Conservation (phyloP, 2,888 invertebrate genomes). For the Cenopis cana region DNA sequence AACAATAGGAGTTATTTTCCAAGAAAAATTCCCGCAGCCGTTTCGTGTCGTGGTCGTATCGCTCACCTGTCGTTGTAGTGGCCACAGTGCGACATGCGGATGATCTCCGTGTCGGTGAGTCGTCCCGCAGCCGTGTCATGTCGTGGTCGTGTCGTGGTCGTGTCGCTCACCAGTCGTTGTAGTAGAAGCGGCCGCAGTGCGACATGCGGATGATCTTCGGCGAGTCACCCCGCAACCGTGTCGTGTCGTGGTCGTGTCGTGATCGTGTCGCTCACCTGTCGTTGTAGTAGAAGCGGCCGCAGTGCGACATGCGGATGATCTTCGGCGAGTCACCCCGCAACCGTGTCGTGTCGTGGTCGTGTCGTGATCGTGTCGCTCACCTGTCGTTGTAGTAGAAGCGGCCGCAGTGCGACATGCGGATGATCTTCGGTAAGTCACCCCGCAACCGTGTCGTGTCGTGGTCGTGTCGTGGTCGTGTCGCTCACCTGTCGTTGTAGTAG, state of each 20-base stretch:
- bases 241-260: background rate
- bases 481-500: conserved; percentile 93
- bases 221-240: background rate
- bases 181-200: conserved; percentile 98
- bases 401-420: conserved; percentile 99
- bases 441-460: background rate
- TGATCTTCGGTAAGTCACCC: conserved; percentile 87
- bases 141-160: background rate
- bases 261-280: conserved; percentile 82
- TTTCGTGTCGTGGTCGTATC: no score
- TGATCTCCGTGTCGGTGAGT: conserved; percentile 87
- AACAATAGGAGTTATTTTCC: no score
- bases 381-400: conserved; percentile 95
- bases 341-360: background rate
- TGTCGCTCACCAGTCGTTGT: conserved; percentile 88
- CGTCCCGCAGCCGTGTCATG: background rate
- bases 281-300: conserved; percentile 96
- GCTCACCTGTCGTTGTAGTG: conserved; percentile 92
- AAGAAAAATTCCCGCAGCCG: no score
- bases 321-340: conserved; percentile 76
- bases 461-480: background rate
- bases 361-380: conserved; percentile 66
- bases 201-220: conserved; percentile 96
- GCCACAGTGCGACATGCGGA: conserved; percentile 99
- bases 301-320: conserved; percentile 98